These are phyloP conservation scores for Pungitius pungitius DNA, from an alignment of 2,113 vertebrate species.

Conservation along the genomic window DNA sequence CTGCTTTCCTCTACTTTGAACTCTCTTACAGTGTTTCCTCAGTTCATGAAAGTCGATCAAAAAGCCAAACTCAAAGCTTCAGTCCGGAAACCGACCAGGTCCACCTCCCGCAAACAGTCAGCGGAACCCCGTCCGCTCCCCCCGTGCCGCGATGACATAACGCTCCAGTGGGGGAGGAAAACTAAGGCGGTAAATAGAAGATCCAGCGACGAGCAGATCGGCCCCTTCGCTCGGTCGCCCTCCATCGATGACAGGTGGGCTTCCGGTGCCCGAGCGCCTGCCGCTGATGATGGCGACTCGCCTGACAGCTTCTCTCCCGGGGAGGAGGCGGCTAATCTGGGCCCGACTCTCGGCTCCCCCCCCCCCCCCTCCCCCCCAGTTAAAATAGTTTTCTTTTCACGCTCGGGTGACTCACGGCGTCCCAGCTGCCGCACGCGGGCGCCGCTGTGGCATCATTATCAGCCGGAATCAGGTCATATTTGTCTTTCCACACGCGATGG, in stretches of 20 bases:
- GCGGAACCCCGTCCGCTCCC: neutral
- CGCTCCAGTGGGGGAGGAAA: slow-evolving; percentile 30
- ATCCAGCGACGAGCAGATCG: slow-evolving; percentile 41
- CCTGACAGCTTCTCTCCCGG: slow-evolving; percentile 56
- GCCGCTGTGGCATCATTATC: slow-evolving; percentile 59
- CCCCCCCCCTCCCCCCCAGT: slow-evolving; percentile 4
- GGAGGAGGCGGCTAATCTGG: slow-evolving; percentile 50
- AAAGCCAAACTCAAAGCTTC: neutral
- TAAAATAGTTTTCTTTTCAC: slow-evolving; percentile 47
- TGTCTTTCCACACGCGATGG: slow-evolving; percentile 40
- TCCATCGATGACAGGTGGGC: slow-evolving; percentile 64
- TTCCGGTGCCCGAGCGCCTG: slow-evolving; percentile 66
- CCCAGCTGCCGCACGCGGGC: slow-evolving; percentile 65
- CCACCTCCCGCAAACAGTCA: neutral
- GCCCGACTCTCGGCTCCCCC: slow-evolving; percentile 53
- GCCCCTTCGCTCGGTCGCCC: slow-evolving; percentile 28
- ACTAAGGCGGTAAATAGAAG: neutral
- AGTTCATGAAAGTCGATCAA: neutral
- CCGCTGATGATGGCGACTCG: slow-evolving; percentile 42
- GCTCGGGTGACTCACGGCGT: slow-evolving; percentile 51
- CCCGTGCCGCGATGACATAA: slow-evolving; percentile 1
- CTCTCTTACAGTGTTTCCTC: neutral
- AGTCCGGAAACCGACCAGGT: neutral
- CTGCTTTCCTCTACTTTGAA: neutral
- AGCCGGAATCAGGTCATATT: slow-evolving; percentile 41